A percentile compares a stretch with the other conserved stretches of the same genome.
Conservation (phyloP, 2,888 invertebrate genomes). For the Scaptomyza parva region DNA sequence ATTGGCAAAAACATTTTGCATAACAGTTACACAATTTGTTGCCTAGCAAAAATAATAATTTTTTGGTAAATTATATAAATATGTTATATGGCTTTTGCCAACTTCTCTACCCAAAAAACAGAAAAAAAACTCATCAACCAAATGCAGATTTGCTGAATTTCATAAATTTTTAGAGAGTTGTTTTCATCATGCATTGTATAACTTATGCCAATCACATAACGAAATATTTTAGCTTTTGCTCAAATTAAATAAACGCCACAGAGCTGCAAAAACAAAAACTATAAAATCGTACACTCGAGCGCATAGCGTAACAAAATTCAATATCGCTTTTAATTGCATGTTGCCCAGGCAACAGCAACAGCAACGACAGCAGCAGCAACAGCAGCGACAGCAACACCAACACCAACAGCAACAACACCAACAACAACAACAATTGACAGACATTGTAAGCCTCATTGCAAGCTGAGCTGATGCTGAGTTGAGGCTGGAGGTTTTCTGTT, state of each 20-base stretch:
- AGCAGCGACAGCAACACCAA: constrained; percentile 52
- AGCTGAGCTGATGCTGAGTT: constrained; percentile 67
- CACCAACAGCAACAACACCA: no score
- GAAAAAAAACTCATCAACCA: no score
- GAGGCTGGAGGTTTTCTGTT: constrained; percentile 36
- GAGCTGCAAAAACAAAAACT: constrained; percentile 49
- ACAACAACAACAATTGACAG: constrained; percentile 67
- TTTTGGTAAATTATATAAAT: constrained; percentile 4
- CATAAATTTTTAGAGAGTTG: constrained; percentile 35
- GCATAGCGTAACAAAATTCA: constrained; percentile 79
- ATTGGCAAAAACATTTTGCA: constrained; percentile 1
- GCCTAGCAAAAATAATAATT: not conserved
- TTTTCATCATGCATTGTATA: constrained; percentile 43
- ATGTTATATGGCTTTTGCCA: not conserved
- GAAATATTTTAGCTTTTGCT: constrained; percentile 74
- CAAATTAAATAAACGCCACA: constrained; percentile 76
- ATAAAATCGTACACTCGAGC: constrained; percentile 70
- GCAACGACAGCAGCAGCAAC: constrained; percentile 39
- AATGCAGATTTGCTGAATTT: constrained; percentile 29
- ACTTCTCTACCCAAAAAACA: not conserved
- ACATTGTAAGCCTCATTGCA: constrained; percentile 78
- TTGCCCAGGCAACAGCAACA: constrained; percentile 71
- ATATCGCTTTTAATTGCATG: constrained; percentile 81
- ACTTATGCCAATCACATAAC: constrained; percentile 77
- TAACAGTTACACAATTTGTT: constrained; percentile 3